Evolutionary conservation across 2,797 vertebrate genomes (phyloP), one percentile per base, ranked within the genome.

Genomic region (Aotus griseimembra): DNA sequence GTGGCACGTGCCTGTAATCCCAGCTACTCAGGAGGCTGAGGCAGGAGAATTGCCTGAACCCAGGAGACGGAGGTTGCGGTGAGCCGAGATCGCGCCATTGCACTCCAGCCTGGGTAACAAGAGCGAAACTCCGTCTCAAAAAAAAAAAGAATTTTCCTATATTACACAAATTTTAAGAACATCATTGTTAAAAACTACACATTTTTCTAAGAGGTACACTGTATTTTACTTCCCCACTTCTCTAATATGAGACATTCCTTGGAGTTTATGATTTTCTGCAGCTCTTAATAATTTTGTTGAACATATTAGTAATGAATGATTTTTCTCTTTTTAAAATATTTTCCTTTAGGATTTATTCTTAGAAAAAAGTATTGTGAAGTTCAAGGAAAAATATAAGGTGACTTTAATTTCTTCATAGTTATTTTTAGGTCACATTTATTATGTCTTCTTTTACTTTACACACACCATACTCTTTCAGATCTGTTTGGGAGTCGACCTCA

Each of bases 121-220:
- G 36, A 36, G 36, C 36, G 36, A 36, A 36, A 36, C 36, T 36
- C 36, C 36, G 36, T 36, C 36, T 36, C 36, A 36, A 36, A 36
- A 36, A 36, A 36, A 36, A 36, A 36, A 70, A 41, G 6, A 72
- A 1, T 81, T 85, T 88, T 80, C 2, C 20, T 91, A 50, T 39
- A 17, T n/a, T 55, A 24, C 2, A 30, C 10, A 83, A 33, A 39
- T 33, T 58, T 88, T n/a, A 5, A 85, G 70, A 46, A 70, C 5
- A 70, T 4, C 5, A 70, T 5, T 50, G 0, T 84, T 26, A 67
- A 73, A 58, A 88, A 0, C 0, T 7, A 33, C 0, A 44, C 0
- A 58, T 50, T 48, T 39, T 80, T 93, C 19, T 36, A 92, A 33
- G 22, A 33, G 5, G 52, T 80, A 1, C 1, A 22, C 0, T n/a